Base-by-base conservation (phyloP, 2,888 invertebrate genomes). In the Parthenolecanium corni region DNA sequence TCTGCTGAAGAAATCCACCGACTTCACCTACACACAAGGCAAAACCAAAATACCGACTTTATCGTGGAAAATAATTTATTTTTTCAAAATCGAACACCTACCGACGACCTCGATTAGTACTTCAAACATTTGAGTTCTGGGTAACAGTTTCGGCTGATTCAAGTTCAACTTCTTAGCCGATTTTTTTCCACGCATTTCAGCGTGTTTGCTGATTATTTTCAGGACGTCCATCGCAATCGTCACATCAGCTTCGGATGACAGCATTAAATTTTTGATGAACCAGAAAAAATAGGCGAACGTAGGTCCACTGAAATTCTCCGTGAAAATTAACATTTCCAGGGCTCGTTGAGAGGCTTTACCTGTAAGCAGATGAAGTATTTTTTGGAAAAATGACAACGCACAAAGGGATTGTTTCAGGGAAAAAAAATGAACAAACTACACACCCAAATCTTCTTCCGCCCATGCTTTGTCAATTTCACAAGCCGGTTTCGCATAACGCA, bases 101-200 rank as follows among this genome's bases (percentile, higher is more conserved):
- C 84, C 82, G 69, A 90, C 86, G 23, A 91, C 77, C 69, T 86
- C 81, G 64, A 92, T 80, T 42, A 94, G 78, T 61, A 91, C 75
- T 51, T 83, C 79, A 71, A 92, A 83, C 80, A 95, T 86, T 71
- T 88, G 84, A 70, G 82, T 80, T 40, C 87, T 78, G 3, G 94
- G 94, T 71, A 93, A 78, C 69, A 87, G 81, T 65, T 80, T 78
- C 0, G 93, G 91, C 73, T 87, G 83, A 69, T 81, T 78, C 62
- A 80, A 74, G 70, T 82, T 81, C 20, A 58, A 36, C 16, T 58
- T 58, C 31, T 63, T 63, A 36, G 18, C 40, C 21, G 47, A 36
- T 47, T 53, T 53, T 23, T 63, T 63, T 20, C 63, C 63, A 25
- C 63, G 52, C 46, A 63, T 63, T 23, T 53, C 53, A 0, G 52